These are phyloP conservation scores for Meliscaeva auricollis DNA, from an alignment of 2,888 invertebrate genomes.

Conservation along the genomic window DNA sequence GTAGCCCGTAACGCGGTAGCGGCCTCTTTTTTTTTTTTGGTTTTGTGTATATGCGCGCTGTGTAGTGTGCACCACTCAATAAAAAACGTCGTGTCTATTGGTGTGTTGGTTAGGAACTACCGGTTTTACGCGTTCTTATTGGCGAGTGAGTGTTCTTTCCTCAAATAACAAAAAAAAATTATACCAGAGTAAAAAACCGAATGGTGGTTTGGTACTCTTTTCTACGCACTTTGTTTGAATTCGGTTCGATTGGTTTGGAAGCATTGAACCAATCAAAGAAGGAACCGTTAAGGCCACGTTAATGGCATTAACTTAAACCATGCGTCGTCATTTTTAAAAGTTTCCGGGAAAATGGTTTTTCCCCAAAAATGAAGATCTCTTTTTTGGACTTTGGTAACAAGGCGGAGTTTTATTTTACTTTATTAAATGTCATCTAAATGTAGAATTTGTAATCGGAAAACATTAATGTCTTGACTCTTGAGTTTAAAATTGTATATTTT, in stretches of 20 bases:
- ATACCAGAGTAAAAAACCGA: not conserved
- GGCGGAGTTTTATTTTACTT: conserved; percentile 3
- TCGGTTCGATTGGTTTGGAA: conserved; percentile 57
- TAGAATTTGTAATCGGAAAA: no score
- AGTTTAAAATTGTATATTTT: no score
- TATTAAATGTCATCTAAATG: no score
- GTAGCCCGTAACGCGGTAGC: conserved; percentile 28
- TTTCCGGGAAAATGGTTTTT: conserved; percentile 47
- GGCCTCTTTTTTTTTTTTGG: conserved; percentile 22
- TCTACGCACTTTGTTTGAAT: conserved; percentile 48
- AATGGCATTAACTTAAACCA: conserved; percentile 6
- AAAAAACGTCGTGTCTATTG: conserved; percentile 42
- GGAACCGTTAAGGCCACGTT: conserved; percentile 5
- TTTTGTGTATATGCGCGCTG: conserved; percentile 50
- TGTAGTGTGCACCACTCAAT: conserved; percentile 45
- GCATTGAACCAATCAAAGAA: conserved; percentile 58
- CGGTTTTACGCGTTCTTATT: conserved; percentile 84
- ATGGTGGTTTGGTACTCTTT: conserved; percentile 41
- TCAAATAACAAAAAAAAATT: conserved; percentile 1
- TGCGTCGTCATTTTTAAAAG: conserved; percentile 24
- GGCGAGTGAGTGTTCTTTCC: conserved; percentile 78
- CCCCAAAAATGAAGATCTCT: not conserved
- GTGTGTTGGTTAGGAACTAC: conserved; percentile 79
- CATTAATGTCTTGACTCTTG: no score
- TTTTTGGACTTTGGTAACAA: not conserved